phyloP scores from a whole-genome alignment of 2,888 invertebrate genomes.

The Synergus laeviventris region DNA sequence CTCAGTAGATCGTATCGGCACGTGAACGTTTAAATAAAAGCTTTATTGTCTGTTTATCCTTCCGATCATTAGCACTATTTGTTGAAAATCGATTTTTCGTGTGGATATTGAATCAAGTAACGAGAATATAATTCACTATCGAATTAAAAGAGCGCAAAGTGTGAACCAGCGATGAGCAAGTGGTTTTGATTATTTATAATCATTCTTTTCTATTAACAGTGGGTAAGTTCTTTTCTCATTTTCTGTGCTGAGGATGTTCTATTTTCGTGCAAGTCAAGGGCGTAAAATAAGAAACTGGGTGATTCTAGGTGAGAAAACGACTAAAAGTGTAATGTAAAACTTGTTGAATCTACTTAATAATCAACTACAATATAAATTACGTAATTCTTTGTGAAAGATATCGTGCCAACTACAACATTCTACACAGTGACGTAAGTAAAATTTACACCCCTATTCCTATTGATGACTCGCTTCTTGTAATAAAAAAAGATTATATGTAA shows the following conservation, averaged over 20 bases:
- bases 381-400: background rate
- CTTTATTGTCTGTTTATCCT: constrained; percentile 22
- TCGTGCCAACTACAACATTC: background rate
- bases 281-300: background rate
- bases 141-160: background rate
- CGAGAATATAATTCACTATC: background rate
- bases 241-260: background rate
- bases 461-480: too few species aligned
- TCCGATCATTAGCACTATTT: background rate
- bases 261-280: constrained; percentile 27
- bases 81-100: background rate
- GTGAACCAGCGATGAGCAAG: background rate
- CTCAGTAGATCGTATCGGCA: constrained; percentile 26
- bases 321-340: background rate
- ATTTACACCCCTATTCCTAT: too few species aligned
- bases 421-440: background rate
- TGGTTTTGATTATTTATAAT: background rate
- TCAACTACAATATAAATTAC: background rate
- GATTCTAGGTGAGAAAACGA: constrained; percentile 2
- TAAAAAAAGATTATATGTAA: too few species aligned
- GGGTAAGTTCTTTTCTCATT: constrained; percentile 16
- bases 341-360: constrained; percentile 14
- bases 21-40: background rate
- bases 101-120: background rate
- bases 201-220: background rate